Conservation (phyloP, 2,113 vertebrate genomes). For the Myocastor coypus region DNA sequence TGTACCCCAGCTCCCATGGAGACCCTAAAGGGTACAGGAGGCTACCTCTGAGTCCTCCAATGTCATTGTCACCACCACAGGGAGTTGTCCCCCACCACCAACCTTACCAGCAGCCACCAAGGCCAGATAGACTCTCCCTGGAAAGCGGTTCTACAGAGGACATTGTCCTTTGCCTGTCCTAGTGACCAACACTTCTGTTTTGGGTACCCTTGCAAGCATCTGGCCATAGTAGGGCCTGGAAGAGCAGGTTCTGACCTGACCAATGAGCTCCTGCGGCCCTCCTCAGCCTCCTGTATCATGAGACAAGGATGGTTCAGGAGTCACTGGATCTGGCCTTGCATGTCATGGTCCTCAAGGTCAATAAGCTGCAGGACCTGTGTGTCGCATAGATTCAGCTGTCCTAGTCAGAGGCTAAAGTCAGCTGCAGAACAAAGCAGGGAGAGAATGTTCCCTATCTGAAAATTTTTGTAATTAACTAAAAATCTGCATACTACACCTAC, state of each 20-base stretch:
- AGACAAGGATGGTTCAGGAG: rapidly evolving
- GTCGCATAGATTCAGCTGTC: neutral
- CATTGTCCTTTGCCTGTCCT: neutral
- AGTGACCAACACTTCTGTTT: no score
- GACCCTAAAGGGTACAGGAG: rapidly evolving
- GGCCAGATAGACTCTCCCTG: rapidly evolving
- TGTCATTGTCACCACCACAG: rapidly evolving
- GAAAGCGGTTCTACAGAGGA: neutral
- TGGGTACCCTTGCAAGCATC: neutral
- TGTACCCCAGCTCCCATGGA: neutral
- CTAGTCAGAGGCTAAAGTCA: rapidly evolving
- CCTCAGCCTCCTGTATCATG: neutral
- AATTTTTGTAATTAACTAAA: neutral
- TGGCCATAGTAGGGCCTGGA: rapidly evolving
- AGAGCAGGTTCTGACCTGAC: rapidly evolving
- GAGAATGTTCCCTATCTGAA: rapidly evolving
- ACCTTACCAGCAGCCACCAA: rapidly evolving
- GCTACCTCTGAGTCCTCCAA: no score
- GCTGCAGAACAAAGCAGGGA: neutral
- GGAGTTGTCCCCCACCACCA: rapidly evolving
- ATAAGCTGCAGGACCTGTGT: neutral
- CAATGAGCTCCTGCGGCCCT: neutral
- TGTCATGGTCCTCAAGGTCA: rapidly evolving
- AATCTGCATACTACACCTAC: neutral
- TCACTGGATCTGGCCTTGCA: rapidly evolving